Evolutionary conservation across 1,140 invertebrate species (phyloP), one percentile per base, ranked within the genome.

Genomic region (Drosophila triauraria): DNA sequence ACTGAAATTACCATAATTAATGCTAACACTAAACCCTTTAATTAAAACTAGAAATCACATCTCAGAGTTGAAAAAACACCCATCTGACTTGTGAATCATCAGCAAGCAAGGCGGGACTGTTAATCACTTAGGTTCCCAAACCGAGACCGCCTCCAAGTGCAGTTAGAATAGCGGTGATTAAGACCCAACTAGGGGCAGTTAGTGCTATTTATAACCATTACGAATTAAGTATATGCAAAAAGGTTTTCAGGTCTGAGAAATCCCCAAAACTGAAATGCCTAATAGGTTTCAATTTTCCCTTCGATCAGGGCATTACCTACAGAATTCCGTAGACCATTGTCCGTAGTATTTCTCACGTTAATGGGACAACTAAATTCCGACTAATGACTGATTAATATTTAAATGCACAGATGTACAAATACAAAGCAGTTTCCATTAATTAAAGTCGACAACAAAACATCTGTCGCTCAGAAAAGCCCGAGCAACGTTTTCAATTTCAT

Each of bases 141-240:
- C 9, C 32, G 32, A 35, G 10, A 35, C 32, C 27, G 30, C 43
- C 30, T n/a, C 15, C 30, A 25, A 25, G 17, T 35, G 32, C 23
- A 51, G 25, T 38, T 23, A 51, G 20, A 13, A 23, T 12, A 35
- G 20, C 27, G 30, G 20, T 32, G n/a, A 65, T 65, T 59, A 38
- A 27, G 23, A 23, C 20, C 30, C 25, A 61, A 62, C 35, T 53
- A 35, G 0, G 2, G 46, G 15, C 59, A 15, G 20, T 27, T 65
- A 46, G 17, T 47, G 60, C 42, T 65, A 61, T 47, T 46, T 47
- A 60, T 65, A 65, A 5, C 23, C 12, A 65, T 60, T 47, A 65
- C 32, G 15, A 25, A 51, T 51, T 61, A 35, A 38, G 51, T 54
- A 9, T 13, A 51, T 51, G n/a, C 48, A 17, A n/a, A 46, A 23